These are phyloP conservation scores for Meda fulgida DNA, from an alignment of 2,797 vertebrate genomes.

Conservation along the genomic window DNA sequence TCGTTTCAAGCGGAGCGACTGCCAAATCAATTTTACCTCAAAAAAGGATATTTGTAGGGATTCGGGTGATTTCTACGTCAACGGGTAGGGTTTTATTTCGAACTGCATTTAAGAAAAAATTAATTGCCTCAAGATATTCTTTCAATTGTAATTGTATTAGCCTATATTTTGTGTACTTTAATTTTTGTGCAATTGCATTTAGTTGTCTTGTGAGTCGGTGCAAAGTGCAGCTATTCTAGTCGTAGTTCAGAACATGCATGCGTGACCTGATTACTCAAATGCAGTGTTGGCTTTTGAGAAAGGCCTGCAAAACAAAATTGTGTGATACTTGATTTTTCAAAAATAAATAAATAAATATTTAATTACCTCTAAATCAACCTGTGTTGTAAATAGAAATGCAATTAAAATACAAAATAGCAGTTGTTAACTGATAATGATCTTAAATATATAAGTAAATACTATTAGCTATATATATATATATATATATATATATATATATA, in stretches of 20 bases:
- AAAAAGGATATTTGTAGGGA: conserved; percentile 51
- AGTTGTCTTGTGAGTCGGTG: neutral
- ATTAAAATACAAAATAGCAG: neutral
- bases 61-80: conserved; percentile 68
- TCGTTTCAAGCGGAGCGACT: conserved; percentile 55
- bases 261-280: conserved; percentile 33
- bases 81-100: conserved; percentile 64
- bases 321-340: neutral
- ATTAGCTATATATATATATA: neutral
- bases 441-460: neutral
- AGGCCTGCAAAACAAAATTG: neutral
- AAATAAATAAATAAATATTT: too few relatives aligned
- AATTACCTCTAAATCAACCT: neutral
- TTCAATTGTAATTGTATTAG: neutral
- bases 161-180: neutral
- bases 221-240: conserved; percentile 31
- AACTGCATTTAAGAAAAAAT: neutral
- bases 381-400: neutral
- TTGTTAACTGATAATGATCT: neutral
- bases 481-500: too few relatives aligned
- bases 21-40: conserved; percentile 55
- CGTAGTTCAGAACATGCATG: conserved; percentile 10
- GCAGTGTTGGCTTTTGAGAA: neutral
- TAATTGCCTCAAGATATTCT: neutral
- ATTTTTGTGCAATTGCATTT: neutral